These are phyloP conservation scores for Turdus rufiventris DNA, from an alignment of 2,113 vertebrate species.

Conservation along the genomic window DNA sequence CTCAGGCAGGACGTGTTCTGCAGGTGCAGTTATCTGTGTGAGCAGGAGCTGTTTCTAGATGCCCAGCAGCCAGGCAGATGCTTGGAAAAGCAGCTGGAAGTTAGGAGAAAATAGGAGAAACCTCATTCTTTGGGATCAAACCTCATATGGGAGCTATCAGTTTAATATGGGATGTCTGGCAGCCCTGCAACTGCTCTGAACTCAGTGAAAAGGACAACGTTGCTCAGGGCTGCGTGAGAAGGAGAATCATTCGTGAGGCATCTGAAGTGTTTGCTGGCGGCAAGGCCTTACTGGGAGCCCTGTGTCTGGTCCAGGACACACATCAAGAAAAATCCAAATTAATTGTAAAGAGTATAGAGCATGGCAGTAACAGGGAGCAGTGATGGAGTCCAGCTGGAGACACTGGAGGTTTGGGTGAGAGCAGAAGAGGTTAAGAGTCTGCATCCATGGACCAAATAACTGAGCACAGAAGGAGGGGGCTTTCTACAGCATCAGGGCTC, in stretches of 20 bases:
- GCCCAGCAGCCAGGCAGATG: background rate
- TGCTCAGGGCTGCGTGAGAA: background rate
- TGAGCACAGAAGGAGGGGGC: background rate
- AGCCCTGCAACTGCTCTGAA: background rate
- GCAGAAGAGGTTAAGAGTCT: background rate
- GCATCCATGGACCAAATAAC: background rate
- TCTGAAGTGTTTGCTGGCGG: background rate
- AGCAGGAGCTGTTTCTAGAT: background rate
- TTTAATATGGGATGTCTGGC: background rate
- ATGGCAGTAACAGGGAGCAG: background rate
- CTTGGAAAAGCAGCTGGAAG: background rate
- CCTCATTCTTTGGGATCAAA: background rate
- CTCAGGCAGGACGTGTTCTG: background rate
- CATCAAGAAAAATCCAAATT: slow-evolving; percentile 4
- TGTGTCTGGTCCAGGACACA: background rate
- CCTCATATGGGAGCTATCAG: background rate
- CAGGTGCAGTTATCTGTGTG: background rate
- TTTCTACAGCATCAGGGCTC: background rate
- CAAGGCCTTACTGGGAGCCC: background rate
- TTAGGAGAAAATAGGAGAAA: background rate
- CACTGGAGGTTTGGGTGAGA: background rate
- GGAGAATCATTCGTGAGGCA: background rate
- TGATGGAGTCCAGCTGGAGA: background rate
- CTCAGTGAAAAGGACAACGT: background rate
- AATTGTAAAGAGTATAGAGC: background rate